Evolutionary conservation across 2,797 vertebrate genomes (phyloP), one percentile per base, ranked within the genome.

Genomic region (Bucorvus abyssinicus): DNA sequence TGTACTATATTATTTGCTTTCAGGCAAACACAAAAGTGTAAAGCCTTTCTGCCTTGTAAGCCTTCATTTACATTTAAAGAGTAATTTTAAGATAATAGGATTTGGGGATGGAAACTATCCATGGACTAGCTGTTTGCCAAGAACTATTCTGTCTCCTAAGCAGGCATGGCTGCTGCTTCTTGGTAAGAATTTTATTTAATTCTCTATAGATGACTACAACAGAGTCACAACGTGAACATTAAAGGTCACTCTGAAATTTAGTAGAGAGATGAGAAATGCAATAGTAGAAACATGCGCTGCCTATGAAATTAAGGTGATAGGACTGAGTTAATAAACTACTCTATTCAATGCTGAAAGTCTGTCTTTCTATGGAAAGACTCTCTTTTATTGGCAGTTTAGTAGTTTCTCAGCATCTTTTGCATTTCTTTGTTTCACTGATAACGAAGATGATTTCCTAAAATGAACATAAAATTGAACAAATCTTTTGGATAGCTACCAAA

Each of bases 81-180:
- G 34, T 79, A 90, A 94, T 94, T 90, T 93, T 78, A 92, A 95
- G 76, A 89, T 84, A 94, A 94, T 71, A 47, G 65, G 90, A 94
- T 92, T 91, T 89, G 42, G 81, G 27, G 30, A 61, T 1, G 6
- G 68, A 90, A 84, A 87, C 87, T 84, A 81, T 68, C 85, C 32
- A 20, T 20, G 24, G 49, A 75, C 49, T 59, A 76, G 70, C 60
- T 69, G 34, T 81, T 91, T 93, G 61, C 85, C 81, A 89, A 79
- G 69, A 91, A 64, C n/a, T 18, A 15, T 56, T 78, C 53, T 27
- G 22, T 52, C 47, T 86, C 61, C 74, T 60, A 34, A 74, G 75
- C 55, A 83, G 55, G 44, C 47, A 91, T 65, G 5, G 34, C 17
- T 88, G n/a, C 69, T 74, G 40, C 34, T 70, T 44, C 59, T 38